phyloP scores from a whole-genome alignment of 2,113 vertebrate genomes.

The Smithornis capensis region DNA sequence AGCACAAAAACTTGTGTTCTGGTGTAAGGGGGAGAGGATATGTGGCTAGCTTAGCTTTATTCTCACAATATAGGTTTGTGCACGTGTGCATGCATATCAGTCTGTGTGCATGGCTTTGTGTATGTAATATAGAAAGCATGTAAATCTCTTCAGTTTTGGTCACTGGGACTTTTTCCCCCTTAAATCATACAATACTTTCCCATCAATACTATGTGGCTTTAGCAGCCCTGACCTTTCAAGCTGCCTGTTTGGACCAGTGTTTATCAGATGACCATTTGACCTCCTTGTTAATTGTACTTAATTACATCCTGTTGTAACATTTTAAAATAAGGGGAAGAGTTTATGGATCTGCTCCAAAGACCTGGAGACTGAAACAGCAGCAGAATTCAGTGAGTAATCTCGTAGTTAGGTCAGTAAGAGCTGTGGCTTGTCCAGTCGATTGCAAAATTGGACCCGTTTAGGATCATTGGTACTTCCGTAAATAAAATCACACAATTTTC shows the following conservation, averaged over 20 bases:
- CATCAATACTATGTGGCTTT: constrained; percentile 56
- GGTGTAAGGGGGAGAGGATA: background rate
- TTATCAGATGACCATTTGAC: constrained; percentile 88
- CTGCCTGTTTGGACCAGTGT: constrained; percentile 58
- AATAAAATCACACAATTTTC: background rate
- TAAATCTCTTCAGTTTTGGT: constrained; percentile 28
- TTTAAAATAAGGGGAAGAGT: constrained; percentile 72
- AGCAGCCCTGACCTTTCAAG: constrained; percentile 76
- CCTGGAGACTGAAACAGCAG: background rate
- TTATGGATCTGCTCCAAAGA: constrained; percentile 35
- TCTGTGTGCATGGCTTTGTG: background rate
- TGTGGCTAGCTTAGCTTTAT: background rate
- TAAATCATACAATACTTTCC: constrained; percentile 61
- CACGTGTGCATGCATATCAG: background rate
- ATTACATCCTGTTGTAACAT: constrained; percentile 86
- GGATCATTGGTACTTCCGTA: background rate
- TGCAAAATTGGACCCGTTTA: background rate
- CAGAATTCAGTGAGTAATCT: background rate
- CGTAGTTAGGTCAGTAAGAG: background rate
- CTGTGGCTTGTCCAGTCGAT: background rate
- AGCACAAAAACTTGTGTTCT: background rate
- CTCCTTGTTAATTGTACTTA: constrained; percentile 85
- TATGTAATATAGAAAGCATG: constrained; percentile 21
- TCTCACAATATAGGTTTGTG: background rate
- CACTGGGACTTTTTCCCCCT: constrained; percentile 21